Evolutionary conservation across 2,113 vertebrate genomes (phyloP).

Genomic region (Cheilinus undulatus): DNA sequence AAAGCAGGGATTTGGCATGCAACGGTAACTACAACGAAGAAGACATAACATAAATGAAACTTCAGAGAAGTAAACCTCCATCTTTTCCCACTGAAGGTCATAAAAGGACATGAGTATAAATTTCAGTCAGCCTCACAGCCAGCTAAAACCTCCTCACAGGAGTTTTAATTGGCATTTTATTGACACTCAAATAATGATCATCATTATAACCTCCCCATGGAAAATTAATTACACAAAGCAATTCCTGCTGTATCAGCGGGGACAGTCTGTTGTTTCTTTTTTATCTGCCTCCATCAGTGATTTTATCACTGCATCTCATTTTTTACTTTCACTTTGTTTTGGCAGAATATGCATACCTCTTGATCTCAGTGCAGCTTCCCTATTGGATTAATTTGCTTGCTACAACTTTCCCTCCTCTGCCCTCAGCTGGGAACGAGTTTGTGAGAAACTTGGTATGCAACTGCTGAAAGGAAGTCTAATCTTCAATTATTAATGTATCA

Average conservation of each 20-base stretch:
- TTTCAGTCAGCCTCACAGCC: neutral
- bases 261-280: constrained; percentile 18
- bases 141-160: neutral
- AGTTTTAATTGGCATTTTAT: constrained; percentile 18
- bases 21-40: too few relatives aligned
- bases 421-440: constrained; percentile 53
- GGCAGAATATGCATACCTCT: constrained; percentile 29
- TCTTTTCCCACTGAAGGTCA: neutral
- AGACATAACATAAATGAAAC: too few relatives aligned
- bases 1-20: too few relatives aligned
- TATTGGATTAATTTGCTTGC: constrained; percentile 50
- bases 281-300: constrained; percentile 32
- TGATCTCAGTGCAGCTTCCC: constrained; percentile 18
- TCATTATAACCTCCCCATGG: constrained; percentile 20
- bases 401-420: constrained; percentile 51
- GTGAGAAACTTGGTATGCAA: constrained; percentile 53
- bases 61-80: too few relatives aligned
- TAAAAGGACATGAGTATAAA: neutral
- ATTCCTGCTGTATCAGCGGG: constrained; percentile 24
- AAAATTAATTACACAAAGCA: constrained; percentile 38
- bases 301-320: constrained; percentile 34
- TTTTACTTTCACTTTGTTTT: constrained; percentile 12
- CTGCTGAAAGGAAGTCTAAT: constrained; percentile 59
- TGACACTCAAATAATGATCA: constrained; percentile 8
- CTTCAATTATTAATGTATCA: constrained; percentile 57